Conservation (phyloP, 2,888 invertebrate species). For the Parapristionchus giblindavisi region DNA sequence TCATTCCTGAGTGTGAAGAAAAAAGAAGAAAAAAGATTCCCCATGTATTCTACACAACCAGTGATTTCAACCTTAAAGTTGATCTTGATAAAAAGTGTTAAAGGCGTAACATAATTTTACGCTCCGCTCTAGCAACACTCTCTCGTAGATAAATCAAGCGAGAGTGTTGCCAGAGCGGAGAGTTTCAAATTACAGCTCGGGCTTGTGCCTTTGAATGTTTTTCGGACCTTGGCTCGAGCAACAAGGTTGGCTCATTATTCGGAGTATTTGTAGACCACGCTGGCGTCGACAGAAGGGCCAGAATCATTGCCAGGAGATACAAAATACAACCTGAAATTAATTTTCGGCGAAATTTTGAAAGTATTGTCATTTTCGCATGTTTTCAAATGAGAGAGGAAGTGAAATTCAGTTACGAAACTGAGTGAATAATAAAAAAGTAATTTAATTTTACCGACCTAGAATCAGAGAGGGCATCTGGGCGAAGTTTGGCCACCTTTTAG, state of each 20-base stretch:
- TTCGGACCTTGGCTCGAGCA: conserved; percentile 24
- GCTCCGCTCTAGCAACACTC: too few relatives aligned
- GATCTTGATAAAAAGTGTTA: too few relatives aligned
- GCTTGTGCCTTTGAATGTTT: background rate
- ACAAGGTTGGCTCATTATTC: background rate
- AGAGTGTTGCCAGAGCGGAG: too few relatives aligned
- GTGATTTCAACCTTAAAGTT: too few relatives aligned
- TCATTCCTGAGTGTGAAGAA: too few relatives aligned
- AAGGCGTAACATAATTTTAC: too few relatives aligned
- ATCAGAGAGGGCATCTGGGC: conserved; percentile 23
- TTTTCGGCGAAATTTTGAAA: background rate
- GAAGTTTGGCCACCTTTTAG: conserved; percentile 17
- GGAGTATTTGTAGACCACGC: conserved; percentile 25
- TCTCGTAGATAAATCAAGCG: too few relatives aligned
- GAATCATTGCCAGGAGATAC: conserved; percentile 10
- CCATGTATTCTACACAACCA: too few relatives aligned
- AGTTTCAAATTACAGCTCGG: too few relatives aligned
- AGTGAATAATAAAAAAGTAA: background rate
- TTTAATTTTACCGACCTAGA: background rate
- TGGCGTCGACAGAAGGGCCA: conserved; percentile 22
- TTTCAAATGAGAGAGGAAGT: conserved; percentile 1
- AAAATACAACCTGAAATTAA: background rate
- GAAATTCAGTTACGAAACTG: background rate
- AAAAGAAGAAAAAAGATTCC: too few relatives aligned
- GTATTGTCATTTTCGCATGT: too few relatives aligned